Percentiles rank a stretch among this genome's conserved stretches.
phyloP scores from a whole-genome alignment of 2,888 invertebrate species.

The Erebia epiphron region DNA sequence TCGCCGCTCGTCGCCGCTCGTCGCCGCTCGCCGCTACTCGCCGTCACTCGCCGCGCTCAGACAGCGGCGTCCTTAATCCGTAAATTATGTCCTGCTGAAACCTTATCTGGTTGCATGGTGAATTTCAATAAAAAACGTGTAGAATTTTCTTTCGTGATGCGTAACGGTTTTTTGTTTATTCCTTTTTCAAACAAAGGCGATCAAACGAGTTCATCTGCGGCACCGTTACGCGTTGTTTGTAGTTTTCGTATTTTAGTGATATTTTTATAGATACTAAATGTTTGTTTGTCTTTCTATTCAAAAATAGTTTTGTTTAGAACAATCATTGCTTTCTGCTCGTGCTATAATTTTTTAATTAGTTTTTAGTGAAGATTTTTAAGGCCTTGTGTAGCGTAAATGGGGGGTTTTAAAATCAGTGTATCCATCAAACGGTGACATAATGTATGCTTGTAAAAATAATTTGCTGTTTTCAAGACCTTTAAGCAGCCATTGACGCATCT shows the following conservation, averaged over 20 bases:
- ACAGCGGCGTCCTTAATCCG: no score
- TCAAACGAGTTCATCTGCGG: slow-evolving; percentile 7
- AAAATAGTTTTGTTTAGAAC: slow-evolving; percentile 5
- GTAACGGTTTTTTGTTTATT: not conserved
- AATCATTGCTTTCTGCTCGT: not conserved
- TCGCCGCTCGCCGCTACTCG: no score
- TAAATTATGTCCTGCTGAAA: no score
- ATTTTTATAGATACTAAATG: slow-evolving; percentile 10
- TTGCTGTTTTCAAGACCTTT: no score
- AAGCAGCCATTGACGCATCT: no score
- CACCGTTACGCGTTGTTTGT: slow-evolving; percentile 1
- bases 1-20: no score
- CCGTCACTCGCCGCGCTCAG: no score
- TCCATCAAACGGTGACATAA: no score
- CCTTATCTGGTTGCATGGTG: not conserved
- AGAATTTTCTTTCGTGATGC: not conserved
- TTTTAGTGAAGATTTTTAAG: not conserved
- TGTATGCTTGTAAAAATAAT: no score
- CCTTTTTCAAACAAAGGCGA: slow-evolving; percentile 5
- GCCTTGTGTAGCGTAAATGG: no score
- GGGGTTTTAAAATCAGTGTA: no score
- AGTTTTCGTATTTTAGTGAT: slow-evolving; percentile 3
- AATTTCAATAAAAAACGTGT: not conserved
- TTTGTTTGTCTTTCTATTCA: slow-evolving; percentile 2
- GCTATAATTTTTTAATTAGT: not conserved